Evolutionary conservation across 2,797 vertebrate species (phyloP).

Genomic region (Menidia menidia): DNA sequence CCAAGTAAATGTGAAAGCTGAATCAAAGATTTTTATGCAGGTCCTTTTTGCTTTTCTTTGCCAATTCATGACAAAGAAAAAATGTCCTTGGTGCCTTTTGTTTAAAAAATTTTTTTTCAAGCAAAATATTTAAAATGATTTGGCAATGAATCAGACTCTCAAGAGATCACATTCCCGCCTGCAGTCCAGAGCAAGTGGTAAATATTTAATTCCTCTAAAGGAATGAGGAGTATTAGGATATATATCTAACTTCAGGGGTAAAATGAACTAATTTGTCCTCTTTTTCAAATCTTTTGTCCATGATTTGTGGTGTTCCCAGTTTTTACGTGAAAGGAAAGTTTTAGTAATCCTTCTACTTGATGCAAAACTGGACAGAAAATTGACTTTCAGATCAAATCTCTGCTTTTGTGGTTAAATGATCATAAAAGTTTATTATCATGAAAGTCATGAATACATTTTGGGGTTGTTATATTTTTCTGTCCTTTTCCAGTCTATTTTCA

Average conservation of each 20-base stretch:
- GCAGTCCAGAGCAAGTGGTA: background rate
- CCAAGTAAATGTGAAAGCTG: background rate
- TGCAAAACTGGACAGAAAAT: background rate
- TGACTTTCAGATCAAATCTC: background rate
- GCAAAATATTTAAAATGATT: background rate
- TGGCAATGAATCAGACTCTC: background rate
- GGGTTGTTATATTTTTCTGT: background rate
- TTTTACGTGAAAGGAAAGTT: background rate
- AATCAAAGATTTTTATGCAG: background rate
- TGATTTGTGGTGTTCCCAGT: background rate
- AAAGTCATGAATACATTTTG: background rate
- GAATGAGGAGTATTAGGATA: background rate
- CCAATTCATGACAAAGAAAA: background rate
- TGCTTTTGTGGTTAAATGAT: slow-evolving; percentile 11
- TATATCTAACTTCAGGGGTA: background rate
- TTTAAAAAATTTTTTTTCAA: background rate
- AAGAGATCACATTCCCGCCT: slow-evolving; percentile 13
- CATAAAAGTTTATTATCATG: background rate
- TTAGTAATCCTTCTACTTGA: background rate
- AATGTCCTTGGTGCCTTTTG: background rate
- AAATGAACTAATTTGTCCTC: slow-evolving; percentile 7
- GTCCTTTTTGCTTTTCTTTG: background rate
- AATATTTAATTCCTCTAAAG: background rate
- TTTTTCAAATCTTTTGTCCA: background rate
- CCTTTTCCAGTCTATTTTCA: too few species aligned